Percentiles rank a stretch among this genome's conserved stretches.
Conservation (phyloP, 2,888 invertebrate species). For the Aphodius granarius region DNA sequence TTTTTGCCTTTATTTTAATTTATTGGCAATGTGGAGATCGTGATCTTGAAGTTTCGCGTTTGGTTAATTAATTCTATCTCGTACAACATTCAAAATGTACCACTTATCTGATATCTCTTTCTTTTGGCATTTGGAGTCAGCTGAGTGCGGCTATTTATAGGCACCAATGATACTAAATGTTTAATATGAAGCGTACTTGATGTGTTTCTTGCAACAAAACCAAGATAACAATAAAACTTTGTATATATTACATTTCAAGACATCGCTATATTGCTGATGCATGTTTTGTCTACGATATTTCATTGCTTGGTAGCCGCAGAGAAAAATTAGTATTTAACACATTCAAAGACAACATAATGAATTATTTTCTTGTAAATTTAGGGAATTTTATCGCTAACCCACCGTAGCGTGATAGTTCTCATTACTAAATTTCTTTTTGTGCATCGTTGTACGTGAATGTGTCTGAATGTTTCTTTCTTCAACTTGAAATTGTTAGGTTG, state of each 20-base stretch:
- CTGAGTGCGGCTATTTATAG: not conserved
- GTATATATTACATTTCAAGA: not conserved
- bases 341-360: too few species aligned
- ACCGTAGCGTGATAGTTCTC: too few species aligned
- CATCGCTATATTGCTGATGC: not conserved
- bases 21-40: not conserved
- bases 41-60: not conserved
- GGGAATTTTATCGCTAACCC: too few species aligned
- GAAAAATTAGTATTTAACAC: too few species aligned
- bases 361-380: too few species aligned
- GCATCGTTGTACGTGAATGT: too few species aligned
- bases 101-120: not conserved
- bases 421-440: too few species aligned
- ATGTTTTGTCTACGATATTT: not conserved
- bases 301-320: too few species aligned
- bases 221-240: not conserved
- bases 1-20: not conserved
- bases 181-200: not conserved
- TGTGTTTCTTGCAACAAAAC: not conserved
- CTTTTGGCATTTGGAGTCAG: not conserved
- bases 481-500: too few species aligned
- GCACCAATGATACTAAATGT: not conserved
- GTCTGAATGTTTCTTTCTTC: too few species aligned
- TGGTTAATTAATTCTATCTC: not conserved
- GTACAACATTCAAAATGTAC: not conserved